Base-by-base conservation (phyloP, 1,140 invertebrate genomes). In the Drosophila chauvacae region DNA sequence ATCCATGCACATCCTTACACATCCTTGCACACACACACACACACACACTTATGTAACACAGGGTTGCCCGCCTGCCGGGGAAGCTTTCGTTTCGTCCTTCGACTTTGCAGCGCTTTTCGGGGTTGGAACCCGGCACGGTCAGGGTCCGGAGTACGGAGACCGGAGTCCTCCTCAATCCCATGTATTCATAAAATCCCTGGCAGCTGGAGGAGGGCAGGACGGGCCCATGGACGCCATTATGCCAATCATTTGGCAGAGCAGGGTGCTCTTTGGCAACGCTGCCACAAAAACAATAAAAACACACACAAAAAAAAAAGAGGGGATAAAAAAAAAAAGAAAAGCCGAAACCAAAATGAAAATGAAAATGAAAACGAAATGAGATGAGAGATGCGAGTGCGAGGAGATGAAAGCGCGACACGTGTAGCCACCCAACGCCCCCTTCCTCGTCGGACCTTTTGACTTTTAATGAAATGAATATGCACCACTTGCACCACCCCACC, bases 381-480 rank as follows among this genome's bases (percentile, higher is more conserved):
- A 41, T 61, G 42, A 33, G 44, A 18, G 55, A n/a, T 23, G 28
- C 28, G 28, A 28, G 28, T 26, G 63, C 37, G 53, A 23, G 23
- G 66, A 72, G 68, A 60, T 72, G 70, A 80, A 80, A 77, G 84
- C 73, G 66, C 65, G 85, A 88, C 84, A 88, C 84, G 84, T 88
- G 84, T 90, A 87, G 72, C 60, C 61, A 42, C 53, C 61, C 45
- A 18, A 33, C 47, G 9, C 48, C 14, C 30, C 33, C 45, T 37
- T 64, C n/a, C n/a, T 18, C 6, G 50, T 35, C 72, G 72, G 77
- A 83, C 77, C 73, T 87, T 88, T 88, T 88, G 84, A 88, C 84
- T 88, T 90, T 88, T 90, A 84, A 90, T 88, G 84, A 88, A 88
- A 88, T 90, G 84, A 87, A 90, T 90, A 81, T 84, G 68, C 72